A percentile compares a stretch with the other conserved stretches of the same genome.
Conservation (phyloP, 2,113 vertebrate species). For the Anarrhichthys ocellatus region DNA sequence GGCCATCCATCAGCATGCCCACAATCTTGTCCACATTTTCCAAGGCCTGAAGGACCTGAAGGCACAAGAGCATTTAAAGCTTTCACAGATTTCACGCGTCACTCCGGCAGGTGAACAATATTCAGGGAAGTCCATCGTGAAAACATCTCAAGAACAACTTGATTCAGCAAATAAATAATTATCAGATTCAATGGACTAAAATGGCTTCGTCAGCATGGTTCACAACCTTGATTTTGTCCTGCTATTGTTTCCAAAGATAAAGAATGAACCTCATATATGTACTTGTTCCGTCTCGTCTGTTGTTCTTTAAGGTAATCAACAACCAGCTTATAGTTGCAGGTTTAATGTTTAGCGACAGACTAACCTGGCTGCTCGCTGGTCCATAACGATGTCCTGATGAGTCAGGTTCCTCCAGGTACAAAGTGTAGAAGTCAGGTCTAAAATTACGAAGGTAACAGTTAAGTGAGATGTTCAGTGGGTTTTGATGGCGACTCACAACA, state of each 20-base stretch:
- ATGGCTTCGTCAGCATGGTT: background rate
- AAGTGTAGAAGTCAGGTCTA: conserved; percentile 91
- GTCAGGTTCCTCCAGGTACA: conserved; percentile 95
- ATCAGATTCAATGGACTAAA: background rate
- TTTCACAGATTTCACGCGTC: background rate
- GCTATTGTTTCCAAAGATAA: background rate
- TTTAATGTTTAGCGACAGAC: conserved; percentile 46
- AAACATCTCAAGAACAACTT: background rate
- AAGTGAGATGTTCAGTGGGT: background rate
- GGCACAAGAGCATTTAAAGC: background rate
- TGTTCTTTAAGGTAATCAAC: conserved; percentile 4
- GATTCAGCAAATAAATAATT: conserved; percentile 8
- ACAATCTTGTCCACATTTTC: conserved; percentile 85
- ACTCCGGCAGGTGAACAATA: background rate
- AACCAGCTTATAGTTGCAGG: background rate
- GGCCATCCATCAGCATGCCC: conserved; percentile 91
- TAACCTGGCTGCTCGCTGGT: conserved; percentile 88
- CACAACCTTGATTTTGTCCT: background rate
- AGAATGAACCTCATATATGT: background rate
- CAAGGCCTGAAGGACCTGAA: conserved; percentile 87
- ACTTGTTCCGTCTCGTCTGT: background rate
- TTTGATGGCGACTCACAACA: background rate
- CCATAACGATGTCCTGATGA: conserved; percentile 87
- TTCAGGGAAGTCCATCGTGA: background rate
- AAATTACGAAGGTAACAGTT: conserved; percentile 29